These are phyloP conservation scores for Passer montanus DNA, from an alignment of 2,113 vertebrate species.

Conservation along the genomic window DNA sequence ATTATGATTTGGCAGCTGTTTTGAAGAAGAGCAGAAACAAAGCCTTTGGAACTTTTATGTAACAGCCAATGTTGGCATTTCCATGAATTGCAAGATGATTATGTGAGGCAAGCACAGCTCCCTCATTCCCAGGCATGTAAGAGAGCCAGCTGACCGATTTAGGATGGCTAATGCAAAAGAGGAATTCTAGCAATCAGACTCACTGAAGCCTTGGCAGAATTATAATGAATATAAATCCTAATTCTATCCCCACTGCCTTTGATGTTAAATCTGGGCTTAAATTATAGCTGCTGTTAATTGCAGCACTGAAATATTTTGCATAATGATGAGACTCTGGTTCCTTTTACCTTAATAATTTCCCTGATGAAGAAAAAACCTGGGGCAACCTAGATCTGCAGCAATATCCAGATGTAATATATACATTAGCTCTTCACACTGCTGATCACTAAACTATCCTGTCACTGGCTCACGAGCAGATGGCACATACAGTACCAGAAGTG, in stretches of 20 bases:
- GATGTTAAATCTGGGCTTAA: conserved; percentile 43
- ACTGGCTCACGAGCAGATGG: neutral
- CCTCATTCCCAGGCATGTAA: neutral
- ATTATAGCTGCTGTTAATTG: conserved; percentile 7
- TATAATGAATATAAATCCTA: conserved; percentile 42
- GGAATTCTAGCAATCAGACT: conserved; percentile 26
- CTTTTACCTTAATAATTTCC: neutral
- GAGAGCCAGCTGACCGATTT: neutral
- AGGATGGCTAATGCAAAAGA: neutral
- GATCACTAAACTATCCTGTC: neutral
- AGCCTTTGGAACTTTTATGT: conserved; percentile 34
- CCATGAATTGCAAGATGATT: conserved; percentile 19
- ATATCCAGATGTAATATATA: neutral
- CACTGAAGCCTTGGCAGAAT: conserved; percentile 23
- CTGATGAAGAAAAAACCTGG: neutral
- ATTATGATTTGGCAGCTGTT: conserved; percentile 40
- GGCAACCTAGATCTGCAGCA: neutral
- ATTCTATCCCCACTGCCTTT: conserved; percentile 9
- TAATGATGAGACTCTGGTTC: conserved; percentile 3
- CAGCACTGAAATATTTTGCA: conserved; percentile 27
- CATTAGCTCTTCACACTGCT: neutral
- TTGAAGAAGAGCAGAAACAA: conserved; percentile 24
- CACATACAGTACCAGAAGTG: neutral
- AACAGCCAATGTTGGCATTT: neutral
- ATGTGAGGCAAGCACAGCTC: conserved; percentile 16